Percentiles rank a stretch among this genome's conserved stretches.
phyloP scores from a whole-genome alignment of 2,113 vertebrate species.

The Tinamus guttatus region DNA sequence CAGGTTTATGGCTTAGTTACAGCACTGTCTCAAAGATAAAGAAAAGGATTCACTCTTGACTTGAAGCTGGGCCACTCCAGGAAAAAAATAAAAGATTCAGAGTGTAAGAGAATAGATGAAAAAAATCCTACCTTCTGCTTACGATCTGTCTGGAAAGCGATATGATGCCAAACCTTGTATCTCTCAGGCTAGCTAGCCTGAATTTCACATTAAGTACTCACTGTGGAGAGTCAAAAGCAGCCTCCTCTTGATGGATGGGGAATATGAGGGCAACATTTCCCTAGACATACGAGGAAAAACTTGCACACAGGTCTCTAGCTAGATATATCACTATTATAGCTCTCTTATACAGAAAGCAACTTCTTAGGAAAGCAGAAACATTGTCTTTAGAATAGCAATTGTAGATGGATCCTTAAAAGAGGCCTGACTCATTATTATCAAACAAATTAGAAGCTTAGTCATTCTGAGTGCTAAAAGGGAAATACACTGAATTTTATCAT shows the following conservation, averaged over 20 bases:
- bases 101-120: neutral
- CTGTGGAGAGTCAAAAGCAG: neutral
- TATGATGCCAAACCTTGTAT: neutral
- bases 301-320: neutral
- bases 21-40: neutral
- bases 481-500: neutral
- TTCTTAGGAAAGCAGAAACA: neutral
- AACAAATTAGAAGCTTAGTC: neutral
- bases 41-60: neutral
- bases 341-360: neutral
- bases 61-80: neutral
- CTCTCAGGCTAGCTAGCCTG: neutral
- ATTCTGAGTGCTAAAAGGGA: neutral
- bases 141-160: neutral
- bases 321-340: neutral
- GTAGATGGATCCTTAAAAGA: neutral
- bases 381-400: no score
- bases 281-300: neutral
- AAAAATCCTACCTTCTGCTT: neutral
- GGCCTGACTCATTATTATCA: neutral
- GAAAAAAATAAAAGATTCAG: neutral
- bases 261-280: neutral
- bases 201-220: neutral
- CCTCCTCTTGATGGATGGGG: neutral
- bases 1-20: neutral